These are phyloP conservation scores for Gobio gobio DNA, from an alignment of 2,113 vertebrate species.

Conservation along the genomic window DNA sequence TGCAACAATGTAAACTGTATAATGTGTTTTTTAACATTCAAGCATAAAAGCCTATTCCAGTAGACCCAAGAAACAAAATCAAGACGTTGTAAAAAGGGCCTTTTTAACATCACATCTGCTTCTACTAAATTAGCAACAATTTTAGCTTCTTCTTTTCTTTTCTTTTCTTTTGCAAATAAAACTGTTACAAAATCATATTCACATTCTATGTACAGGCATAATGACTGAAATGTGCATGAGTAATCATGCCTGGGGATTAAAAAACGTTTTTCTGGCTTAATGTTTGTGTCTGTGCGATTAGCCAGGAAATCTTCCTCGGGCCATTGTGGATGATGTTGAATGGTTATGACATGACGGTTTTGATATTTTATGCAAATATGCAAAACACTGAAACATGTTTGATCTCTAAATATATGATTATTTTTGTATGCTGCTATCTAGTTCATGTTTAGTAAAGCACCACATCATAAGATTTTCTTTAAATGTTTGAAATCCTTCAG, in stretches of 20 bases:
- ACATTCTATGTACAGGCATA: not conserved
- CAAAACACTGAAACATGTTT: not conserved
- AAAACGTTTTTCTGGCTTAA: not conserved
- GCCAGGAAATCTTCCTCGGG: not conserved
- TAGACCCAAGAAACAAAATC: no score
- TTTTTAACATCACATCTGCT: not conserved
- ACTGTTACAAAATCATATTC: not conserved
- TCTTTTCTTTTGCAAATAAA: not conserved
- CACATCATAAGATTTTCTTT: not conserved
- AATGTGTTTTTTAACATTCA: no score
- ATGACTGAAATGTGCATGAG: not conserved
- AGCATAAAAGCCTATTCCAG: no score
- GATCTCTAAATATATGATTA: not conserved
- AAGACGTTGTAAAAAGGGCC: no score
- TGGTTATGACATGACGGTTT: not conserved
- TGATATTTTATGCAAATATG: not conserved
- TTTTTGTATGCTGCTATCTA: not conserved
- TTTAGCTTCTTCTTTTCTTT: not conserved
- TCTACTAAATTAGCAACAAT: not conserved
- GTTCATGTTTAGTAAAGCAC: not conserved
- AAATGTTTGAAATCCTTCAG: not conserved
- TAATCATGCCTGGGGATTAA: not conserved
- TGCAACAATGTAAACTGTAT: no score
- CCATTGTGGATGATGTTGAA: slow-evolving; percentile 10
- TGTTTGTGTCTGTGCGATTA: not conserved